Percentiles rank a stretch among this genome's conserved stretches.
Evolutionary conservation across 2,888 invertebrate genomes (phyloP).

Genomic region (Campoletis raptor): DNA sequence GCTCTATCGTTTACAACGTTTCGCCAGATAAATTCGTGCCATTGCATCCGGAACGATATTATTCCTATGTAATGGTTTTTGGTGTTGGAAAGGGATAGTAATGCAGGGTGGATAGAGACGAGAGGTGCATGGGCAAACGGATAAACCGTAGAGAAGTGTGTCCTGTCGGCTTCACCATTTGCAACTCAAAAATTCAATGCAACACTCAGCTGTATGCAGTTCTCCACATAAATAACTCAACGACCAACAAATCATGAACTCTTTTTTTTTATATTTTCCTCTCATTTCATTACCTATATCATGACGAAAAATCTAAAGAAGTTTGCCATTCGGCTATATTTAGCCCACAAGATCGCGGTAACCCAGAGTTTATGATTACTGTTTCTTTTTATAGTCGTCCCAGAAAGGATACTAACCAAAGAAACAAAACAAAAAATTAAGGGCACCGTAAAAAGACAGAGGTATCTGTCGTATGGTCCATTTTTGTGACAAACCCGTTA

Average conservation of each 20-base stretch:
- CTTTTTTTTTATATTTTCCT: background rate
- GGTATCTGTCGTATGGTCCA: slow-evolving; percentile 57
- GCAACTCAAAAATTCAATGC: slow-evolving; percentile 22
- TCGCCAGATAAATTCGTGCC: slow-evolving; percentile 67
- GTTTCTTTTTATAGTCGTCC: slow-evolving; percentile 62
- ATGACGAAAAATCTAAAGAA: background rate
- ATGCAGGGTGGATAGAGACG: background rate
- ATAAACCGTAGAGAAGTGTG: slow-evolving; percentile 13
- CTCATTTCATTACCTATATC: background rate
- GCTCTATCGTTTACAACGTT: slow-evolving; percentile 67
- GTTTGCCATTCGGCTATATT: slow-evolving; percentile 1
- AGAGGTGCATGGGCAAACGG: background rate
- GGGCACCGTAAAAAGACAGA: slow-evolving; percentile 64
- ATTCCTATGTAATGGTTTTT: slow-evolving; percentile 66
- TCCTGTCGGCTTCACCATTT: slow-evolving; percentile 15
- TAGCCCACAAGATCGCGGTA: slow-evolving; percentile 6
- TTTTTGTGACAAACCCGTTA: slow-evolving; percentile 62
- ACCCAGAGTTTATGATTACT: slow-evolving; percentile 59
- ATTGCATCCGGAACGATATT: slow-evolving; percentile 69
- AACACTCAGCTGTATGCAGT: slow-evolving; percentile 21
- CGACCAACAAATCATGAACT: background rate
- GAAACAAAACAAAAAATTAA: slow-evolving; percentile 11
- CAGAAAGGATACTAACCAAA: slow-evolving; percentile 7
- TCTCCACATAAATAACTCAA: slow-evolving; percentile 4
- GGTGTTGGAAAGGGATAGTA: slow-evolving; percentile 10